Evolutionary conservation across 2,797 vertebrate genomes (phyloP).

Genomic region (Melanitta fusca): DNA sequence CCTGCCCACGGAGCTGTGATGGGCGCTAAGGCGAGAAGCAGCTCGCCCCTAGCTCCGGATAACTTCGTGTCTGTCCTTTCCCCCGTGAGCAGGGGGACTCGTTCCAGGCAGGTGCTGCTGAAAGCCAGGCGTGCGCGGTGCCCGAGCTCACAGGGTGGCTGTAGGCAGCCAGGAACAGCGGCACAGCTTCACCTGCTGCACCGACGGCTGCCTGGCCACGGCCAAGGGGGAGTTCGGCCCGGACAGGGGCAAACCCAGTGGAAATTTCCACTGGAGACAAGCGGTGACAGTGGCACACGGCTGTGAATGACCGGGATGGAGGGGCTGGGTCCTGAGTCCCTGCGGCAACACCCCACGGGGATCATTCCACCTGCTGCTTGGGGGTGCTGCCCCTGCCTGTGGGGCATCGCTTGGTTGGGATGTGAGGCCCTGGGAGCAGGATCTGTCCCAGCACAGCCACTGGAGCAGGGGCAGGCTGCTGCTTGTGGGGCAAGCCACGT

Average conservation of each 20-base stretch:
- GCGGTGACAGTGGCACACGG: not conserved
- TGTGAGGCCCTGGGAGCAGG: not conserved
- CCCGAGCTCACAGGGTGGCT: not conserved
- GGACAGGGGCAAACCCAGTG: fast-evolving
- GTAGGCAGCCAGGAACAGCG: not conserved
- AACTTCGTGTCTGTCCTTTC: not conserved
- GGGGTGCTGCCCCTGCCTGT: fast-evolving
- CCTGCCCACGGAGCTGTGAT: not conserved
- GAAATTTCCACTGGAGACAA: slow-evolving; percentile 15
- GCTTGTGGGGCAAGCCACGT: fast-evolving
- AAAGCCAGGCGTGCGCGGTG: not conserved
- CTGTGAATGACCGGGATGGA: not conserved
- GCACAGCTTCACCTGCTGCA: not conserved
- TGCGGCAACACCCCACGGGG: not conserved
- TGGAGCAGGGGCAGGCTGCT: not conserved
- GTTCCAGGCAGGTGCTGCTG: not conserved
- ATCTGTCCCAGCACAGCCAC: not conserved
- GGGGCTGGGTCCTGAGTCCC: not conserved
- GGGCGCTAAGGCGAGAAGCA: not conserved
- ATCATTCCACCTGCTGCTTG: not conserved
- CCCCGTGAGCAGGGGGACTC: not conserved
- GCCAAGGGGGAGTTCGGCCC: not conserved
- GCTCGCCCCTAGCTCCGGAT: not conserved
- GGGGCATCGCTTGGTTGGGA: fast-evolving
- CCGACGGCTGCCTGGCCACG: fast-evolving